A percentile compares a stretch with the other conserved stretches of the same genome.
phyloP scores from a whole-genome alignment of 1,140 invertebrate species.

The Sitodiplosis mosellana region DNA sequence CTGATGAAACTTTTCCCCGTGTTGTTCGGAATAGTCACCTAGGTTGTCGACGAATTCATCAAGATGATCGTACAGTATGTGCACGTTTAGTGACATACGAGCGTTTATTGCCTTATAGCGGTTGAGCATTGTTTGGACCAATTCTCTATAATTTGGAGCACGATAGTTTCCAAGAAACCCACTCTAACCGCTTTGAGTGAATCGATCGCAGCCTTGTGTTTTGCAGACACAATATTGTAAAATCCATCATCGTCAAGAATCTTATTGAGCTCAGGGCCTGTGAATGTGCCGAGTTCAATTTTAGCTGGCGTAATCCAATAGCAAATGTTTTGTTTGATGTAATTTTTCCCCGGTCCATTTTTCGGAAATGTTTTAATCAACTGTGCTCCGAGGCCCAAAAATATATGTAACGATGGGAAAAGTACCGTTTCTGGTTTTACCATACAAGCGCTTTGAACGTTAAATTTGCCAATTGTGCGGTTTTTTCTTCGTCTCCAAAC shows the following conservation, averaged over 20 bases:
- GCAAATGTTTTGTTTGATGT: constrained; percentile 9
- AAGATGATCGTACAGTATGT: constrained; percentile 11
- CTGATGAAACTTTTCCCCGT: constrained; percentile 17
- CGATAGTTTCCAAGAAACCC: constrained; percentile 12
- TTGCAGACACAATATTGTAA: constrained; percentile 4
- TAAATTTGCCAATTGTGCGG: background rate
- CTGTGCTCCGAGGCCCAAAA: constrained; percentile 17
- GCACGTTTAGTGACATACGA: constrained; percentile 17
- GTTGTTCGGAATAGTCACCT: constrained; percentile 2
- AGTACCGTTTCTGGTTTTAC: constrained; percentile 3
- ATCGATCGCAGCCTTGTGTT: constrained; percentile 5
- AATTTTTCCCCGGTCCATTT: constrained; percentile 12
- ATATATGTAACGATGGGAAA: constrained; percentile 19
- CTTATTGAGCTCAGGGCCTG: constrained; percentile 9
- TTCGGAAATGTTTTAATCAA: constrained; percentile 20
- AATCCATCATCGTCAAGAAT: constrained; percentile 5
- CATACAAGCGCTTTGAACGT: background rate
- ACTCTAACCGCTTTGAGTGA: constrained; percentile 1
- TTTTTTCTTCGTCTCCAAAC: background rate
- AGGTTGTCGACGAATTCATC: constrained; percentile 15
- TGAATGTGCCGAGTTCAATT: constrained; percentile 11
- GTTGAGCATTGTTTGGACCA: constrained; percentile 10
- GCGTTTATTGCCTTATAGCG: constrained; percentile 7
- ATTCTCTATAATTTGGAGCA: constrained; percentile 9
- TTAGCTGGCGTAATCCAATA: constrained; percentile 12